These are phyloP conservation scores for Saguinus midas DNA, from an alignment of 2,113 vertebrate species.

Conservation along the genomic window DNA sequence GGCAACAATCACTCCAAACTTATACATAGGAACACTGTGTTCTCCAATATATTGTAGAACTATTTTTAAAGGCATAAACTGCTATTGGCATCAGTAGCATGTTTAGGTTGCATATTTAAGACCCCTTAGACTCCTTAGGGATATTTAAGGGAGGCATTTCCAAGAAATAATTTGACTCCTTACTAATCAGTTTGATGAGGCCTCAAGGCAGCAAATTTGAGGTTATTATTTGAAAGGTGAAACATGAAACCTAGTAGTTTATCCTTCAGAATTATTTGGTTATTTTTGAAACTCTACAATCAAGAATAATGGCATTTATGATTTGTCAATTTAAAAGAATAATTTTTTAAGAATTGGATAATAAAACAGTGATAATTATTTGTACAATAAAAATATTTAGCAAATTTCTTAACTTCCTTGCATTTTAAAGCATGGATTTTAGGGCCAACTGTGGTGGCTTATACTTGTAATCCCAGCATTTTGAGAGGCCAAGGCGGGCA, in stretches of 20 bases:
- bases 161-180: background rate
- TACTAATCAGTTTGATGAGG: background rate
- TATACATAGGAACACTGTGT: background rate
- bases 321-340: background rate
- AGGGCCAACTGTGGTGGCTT: no score
- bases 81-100: background rate
- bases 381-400: background rate
- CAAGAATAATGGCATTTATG: background rate
- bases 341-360: background rate
- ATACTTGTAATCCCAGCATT: no score
- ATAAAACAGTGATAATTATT: background rate
- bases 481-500: no score
- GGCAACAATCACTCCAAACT: background rate
- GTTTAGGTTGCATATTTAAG: background rate
- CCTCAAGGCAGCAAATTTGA: background rate
- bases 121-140: background rate
- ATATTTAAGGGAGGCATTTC: background rate
- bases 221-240: background rate
- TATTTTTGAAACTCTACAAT: background rate
- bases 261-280: background rate
- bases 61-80: background rate
- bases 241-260: background rate
- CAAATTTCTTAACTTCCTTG: background rate
- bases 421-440: background rate
- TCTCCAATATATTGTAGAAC: background rate